Base-by-base conservation (phyloP, 2,888 invertebrate genomes). In the Exocentrus adspersus region DNA sequence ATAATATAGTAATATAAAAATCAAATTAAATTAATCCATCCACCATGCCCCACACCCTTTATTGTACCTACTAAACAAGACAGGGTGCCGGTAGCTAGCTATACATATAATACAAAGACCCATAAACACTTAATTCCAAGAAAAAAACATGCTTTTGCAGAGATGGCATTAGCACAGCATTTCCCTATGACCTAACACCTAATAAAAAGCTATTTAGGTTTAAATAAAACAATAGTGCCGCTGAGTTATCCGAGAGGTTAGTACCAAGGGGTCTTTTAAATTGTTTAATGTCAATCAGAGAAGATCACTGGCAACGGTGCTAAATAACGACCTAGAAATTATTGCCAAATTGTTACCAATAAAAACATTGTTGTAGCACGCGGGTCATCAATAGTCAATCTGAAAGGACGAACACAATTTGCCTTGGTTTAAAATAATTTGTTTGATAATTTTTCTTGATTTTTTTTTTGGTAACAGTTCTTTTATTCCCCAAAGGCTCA, bases 251-350 rank as follows among this genome's bases (percentile, higher is more conserved):
- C 24, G 43, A 28, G 28, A 54, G 16, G 14, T 54, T 17, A 54
- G 43, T 43, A 54, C 54, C 17, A 54, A 43, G 43, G 54, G 54
- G 54, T 54, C 54, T 54, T 54, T 54, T 43, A 54, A 54, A 5
- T 54, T 43, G 54, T 43, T 54, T 43, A 54, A 54, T 54, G 17
- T 16, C 54, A 54, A 24, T 43, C 54, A 54, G 28, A 17, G 54
- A 54, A 37, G 28, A 43, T 43, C 21, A 30, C 54, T 54, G 30
- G 20, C 43, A 42, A 21, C 43, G 16, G 21, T 16, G 43, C 24
- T 24, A 54, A 54, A 43, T 24, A 54, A 28, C 17, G 54, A 43
- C 54, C 54, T 54, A 54, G 54, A 37, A 54, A 42, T 43, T 41
- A 42, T 41, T 21, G 12, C 42, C 16, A 21, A 54, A 16, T 16